Conservation (phyloP, 2,113 vertebrate species). For the Penelope pileata region DNA sequence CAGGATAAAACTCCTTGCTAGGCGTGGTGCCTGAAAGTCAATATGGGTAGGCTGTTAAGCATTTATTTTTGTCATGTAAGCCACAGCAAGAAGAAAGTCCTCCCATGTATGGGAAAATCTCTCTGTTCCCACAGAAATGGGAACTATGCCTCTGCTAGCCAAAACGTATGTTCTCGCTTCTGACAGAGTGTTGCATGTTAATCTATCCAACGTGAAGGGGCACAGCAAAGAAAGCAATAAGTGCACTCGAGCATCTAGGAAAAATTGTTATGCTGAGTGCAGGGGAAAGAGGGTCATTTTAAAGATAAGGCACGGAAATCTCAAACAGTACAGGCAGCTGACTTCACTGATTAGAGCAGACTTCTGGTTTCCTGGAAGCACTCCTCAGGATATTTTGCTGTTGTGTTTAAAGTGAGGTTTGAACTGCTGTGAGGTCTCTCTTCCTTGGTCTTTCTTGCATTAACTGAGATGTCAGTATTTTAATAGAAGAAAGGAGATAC, state of each 20-base stretch:
- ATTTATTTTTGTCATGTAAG: neutral
- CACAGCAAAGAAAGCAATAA: neutral
- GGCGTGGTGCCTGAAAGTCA: neutral
- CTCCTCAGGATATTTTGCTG: neutral
- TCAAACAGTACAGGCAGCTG: neutral
- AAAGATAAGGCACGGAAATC: neutral
- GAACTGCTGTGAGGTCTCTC: neutral
- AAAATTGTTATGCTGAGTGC: neutral
- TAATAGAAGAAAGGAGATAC: neutral
- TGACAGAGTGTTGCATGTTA: neutral
- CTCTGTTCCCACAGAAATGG: neutral
- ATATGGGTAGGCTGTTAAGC: neutral
- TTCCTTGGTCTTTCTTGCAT: neutral
- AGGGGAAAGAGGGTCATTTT: rapidly evolving
- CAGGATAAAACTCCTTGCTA: neutral
- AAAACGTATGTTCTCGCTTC: neutral
- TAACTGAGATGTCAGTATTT: neutral
- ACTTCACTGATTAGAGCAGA: neutral
- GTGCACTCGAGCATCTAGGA: neutral
- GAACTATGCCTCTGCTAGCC: neutral
- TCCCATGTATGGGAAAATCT: neutral
- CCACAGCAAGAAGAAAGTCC: neutral
- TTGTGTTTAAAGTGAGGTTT: neutral
- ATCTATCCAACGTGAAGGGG: neutral
- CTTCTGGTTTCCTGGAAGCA: neutral